A percentile compares a stretch with the other conserved stretches of the same genome.
These are phyloP conservation scores for Brenthis ino DNA, from an alignment of 2,888 invertebrate genomes.

Conservation along the genomic window DNA sequence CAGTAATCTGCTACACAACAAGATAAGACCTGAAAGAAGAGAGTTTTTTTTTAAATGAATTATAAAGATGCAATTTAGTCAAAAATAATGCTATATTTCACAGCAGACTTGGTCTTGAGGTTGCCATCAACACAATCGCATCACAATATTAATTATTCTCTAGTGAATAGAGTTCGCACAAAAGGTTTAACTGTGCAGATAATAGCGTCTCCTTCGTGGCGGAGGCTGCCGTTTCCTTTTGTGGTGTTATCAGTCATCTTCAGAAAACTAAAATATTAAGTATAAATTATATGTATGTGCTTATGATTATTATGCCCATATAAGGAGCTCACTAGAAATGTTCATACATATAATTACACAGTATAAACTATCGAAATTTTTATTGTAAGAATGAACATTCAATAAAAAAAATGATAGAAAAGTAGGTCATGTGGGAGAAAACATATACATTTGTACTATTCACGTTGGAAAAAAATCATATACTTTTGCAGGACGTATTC, in stretches of 20 bases:
- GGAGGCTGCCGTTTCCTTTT: slow-evolving; percentile 40
- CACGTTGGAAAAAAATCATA: no score
- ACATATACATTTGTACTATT: no score
- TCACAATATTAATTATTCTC: slow-evolving; percentile 66
- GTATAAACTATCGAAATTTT: no score
- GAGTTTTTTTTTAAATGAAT: neutral
- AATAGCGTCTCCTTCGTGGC: slow-evolving; percentile 53
- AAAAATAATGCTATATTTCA: slow-evolving; percentile 12
- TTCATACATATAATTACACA: no score
- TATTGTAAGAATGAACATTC: no score
- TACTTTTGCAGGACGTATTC: no score
- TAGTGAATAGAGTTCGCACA: slow-evolving; percentile 62
- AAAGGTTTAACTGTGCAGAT: slow-evolving; percentile 66
- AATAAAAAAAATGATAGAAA: no score
- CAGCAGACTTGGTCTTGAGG: slow-evolving; percentile 22
- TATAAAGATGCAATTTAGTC: neutral
- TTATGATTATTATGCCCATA: neutral
- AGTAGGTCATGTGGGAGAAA: no score
- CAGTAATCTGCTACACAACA: no score
- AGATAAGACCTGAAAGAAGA: no score
- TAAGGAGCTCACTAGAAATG: no score
- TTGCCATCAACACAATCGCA: slow-evolving; percentile 55
- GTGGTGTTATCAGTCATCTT: slow-evolving; percentile 25
- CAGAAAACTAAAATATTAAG: slow-evolving; percentile 20
- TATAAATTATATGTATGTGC: slow-evolving; percentile 1